Base-by-base conservation (phyloP, 2,888 invertebrate species). In the Allolobophora icterica region DNA sequence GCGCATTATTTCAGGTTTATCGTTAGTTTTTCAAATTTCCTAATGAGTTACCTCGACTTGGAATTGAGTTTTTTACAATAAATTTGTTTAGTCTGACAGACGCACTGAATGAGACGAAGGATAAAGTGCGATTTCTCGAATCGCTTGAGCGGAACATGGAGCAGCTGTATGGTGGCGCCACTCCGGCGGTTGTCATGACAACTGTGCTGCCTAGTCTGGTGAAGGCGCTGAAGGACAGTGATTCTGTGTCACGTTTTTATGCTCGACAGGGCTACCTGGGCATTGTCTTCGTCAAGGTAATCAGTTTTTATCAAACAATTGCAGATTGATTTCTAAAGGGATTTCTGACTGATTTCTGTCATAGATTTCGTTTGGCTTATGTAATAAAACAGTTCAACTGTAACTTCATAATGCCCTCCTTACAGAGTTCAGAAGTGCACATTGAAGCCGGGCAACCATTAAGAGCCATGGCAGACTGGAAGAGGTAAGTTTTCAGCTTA, bases 91-190 rank as follows among this genome's bases (percentile, higher is more conserved):
- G 95, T 40, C 95, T 95, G 89, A 95, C 95, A n/a, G 95, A 95
- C 93, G 95, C 94, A 17, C 94, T 95, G 94, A 95, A 95, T 93
- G 95, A 95, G 92, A 95, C 95, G 11, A 95, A 95, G 91, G 95
- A 95, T 92, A 95, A 95, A 93, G 94, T 95, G 91, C 95, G 94
- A 91, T 95, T 95, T 92, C 93, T 95, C 91, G 95, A 95, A 91
- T 94, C 95, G 6, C 93, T 95, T 91, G 94, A 94, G 92, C 93
- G 95, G 19, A 94, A 94, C 91, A 94, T 95, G 92, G 94, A 95
- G 90, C 94, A 94, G 93, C 93, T 95, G 91, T 95, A 95, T 92
- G 45, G 83, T 35, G 94, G 94, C 84, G 94, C 94, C 84, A 94
- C 94, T n/a, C 95, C 95, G 1, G 92, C 93, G 38, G 92, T 92